Base-by-base conservation (phyloP, 2,888 invertebrate species). In the Noctua janthe region DNA sequence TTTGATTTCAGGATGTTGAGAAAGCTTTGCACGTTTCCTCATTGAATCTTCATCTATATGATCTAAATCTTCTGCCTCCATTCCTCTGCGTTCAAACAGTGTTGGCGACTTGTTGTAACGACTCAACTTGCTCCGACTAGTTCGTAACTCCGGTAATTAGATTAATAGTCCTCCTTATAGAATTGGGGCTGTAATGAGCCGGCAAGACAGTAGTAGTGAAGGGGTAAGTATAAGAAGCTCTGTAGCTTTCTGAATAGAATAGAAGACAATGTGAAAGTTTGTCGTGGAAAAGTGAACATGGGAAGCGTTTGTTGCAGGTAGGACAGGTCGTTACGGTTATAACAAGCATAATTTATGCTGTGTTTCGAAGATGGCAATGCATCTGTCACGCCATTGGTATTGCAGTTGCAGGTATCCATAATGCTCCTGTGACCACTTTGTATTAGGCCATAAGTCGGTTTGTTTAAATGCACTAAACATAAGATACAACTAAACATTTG, bases 141-240 rank as follows among this genome's bases (percentile, higher is more conserved):
- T 84, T 83, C n/a, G 54, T 29, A 84, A 88, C 86, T 88, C 35
- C 43, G 29, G 69, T 89, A 80, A 83, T 88, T 88, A 81, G 80
- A 82, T 89, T 86, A 88, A 77, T 81, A 72, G 75, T 74, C 73
- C 39, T 75, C 71, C 66, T 71, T 62, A 69, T 84, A 84, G 81
- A 81, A 81, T 80, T 71, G 54, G 87, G 49, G 69, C 62, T 17
- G 74, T 81, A 84, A 81, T 76, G 81, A 81, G 67, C 49, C 67
- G 70, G 54, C 66, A 62, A 74, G 49, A 59, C 70, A 17, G 35
- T 71, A 17, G 67, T 76, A 62, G 17, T 13, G 35, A 81, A 71
- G 64, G n/a, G 8, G 17, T 29, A 77, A 86, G 35, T 77, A 81
- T 70, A 66, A 47, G 56, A 29, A 11, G 29, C 8, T 17, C 10